Percentiles rank a stretch among this genome's conserved stretches.
These are phyloP conservation scores for Grammomys dolichurus DNA, from an alignment of 2,113 vertebrate genomes.

Conservation along the genomic window DNA sequence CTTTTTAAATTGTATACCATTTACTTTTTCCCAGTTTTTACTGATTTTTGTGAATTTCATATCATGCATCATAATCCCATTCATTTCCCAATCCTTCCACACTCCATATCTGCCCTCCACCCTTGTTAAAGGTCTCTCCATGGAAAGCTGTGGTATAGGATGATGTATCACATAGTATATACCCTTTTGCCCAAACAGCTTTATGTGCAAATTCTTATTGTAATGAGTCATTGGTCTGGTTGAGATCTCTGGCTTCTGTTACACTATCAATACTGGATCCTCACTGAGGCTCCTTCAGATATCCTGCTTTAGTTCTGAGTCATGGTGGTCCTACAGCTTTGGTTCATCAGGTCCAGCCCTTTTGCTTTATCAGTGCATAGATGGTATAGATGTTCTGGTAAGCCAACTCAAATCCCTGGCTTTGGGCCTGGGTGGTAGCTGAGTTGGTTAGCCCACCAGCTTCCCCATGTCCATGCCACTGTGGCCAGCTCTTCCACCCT, in stretches of 20 bases:
- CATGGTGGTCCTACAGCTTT: neutral
- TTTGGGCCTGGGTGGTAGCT: too few relatives aligned
- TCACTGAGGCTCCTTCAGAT: neutral
- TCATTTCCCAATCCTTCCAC: neutral
- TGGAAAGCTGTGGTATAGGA: neutral
- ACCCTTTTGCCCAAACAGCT: neutral
- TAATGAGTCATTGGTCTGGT: neutral
- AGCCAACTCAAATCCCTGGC: neutral
- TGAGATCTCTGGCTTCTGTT: neutral
- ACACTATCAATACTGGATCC: neutral
- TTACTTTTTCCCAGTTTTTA: neutral
- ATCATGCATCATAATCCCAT: neutral
- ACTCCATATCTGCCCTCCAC: neutral
- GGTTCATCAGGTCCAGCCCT: neutral
- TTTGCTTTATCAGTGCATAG: neutral
- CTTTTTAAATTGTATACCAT: neutral
- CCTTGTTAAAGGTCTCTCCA: neutral
- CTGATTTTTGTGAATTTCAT: neutral
- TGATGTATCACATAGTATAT: neutral
- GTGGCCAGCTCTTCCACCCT: neutral
- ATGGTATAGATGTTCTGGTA: neutral
- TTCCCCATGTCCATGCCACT: neutral
- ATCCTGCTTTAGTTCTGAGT: neutral
- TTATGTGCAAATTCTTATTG: neutral
- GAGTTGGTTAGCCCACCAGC: neutral